Conservation (phyloP, 2,113 vertebrate species). For the Stigmatopora argus region DNA sequence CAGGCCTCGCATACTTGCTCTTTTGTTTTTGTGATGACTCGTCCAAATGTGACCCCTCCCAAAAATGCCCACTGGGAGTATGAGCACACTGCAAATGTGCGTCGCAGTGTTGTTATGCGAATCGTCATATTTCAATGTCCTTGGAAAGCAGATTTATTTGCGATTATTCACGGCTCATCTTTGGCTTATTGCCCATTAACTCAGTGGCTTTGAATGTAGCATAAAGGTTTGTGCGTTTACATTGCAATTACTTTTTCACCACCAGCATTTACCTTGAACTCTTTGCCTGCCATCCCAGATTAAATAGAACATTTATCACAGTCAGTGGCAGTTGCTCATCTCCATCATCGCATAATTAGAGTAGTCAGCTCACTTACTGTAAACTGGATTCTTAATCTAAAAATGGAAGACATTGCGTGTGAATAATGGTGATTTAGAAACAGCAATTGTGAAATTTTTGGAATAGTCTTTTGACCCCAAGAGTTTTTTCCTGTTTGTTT, state of each 20-base stretch:
- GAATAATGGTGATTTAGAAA: background rate
- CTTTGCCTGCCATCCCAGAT: too few species aligned
- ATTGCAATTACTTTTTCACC: too few species aligned
- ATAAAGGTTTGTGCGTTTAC: too few species aligned
- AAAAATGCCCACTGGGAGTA: constrained; percentile 11
- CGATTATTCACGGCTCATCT: too few species aligned
- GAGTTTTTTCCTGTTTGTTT: background rate
- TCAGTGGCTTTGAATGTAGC: too few species aligned
- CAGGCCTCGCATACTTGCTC: constrained; percentile 35
- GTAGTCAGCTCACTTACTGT: too few species aligned
- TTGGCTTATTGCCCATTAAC: too few species aligned
- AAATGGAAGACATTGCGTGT: background rate
- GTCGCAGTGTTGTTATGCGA: background rate
- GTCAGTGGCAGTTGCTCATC: too few species aligned
- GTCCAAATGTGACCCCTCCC: constrained; percentile 32
- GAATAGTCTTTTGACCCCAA: background rate
- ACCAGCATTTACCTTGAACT: too few species aligned
- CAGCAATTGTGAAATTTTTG: background rate
- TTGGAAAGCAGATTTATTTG: background rate
- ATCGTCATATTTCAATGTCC: background rate
- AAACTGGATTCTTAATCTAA: too few species aligned
- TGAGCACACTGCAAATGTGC: constrained; percentile 10
- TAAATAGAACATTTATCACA: too few species aligned
- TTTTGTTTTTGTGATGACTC: constrained; percentile 44
- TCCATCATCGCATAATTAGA: too few species aligned